These are phyloP conservation scores for Vulpes vulpes DNA, from an alignment of 2,113 vertebrate species.

Conservation along the genomic window DNA sequence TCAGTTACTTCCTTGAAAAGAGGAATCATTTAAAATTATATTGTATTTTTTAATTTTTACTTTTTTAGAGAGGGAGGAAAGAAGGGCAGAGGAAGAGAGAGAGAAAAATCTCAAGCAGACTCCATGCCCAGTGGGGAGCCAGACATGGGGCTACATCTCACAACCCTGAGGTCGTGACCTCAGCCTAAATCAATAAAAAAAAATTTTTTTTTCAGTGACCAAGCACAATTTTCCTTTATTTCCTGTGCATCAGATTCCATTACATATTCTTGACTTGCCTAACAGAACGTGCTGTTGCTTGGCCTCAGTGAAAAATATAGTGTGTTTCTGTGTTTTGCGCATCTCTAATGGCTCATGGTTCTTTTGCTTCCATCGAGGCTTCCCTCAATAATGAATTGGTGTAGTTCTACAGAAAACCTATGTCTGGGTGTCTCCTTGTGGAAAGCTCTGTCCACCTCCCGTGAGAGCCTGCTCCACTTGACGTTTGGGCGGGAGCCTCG, in stretches of 20 bases:
- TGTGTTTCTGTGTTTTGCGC: slow-evolving; percentile 81
- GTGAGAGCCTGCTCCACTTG: background rate
- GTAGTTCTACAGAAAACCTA: background rate
- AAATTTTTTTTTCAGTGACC: background rate
- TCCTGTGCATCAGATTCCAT: slow-evolving; percentile 16
- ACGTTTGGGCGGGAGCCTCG: slow-evolving; percentile 19
- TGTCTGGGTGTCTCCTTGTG: slow-evolving; percentile 1
- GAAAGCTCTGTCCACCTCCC: background rate
- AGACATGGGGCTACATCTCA: background rate
- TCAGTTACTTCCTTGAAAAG: background rate
- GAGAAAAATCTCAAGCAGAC: background rate
- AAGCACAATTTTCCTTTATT: slow-evolving; percentile 49
- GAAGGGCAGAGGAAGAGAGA: background rate
- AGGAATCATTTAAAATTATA: background rate
- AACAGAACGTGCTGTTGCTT: slow-evolving; percentile 64
- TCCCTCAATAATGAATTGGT: background rate
- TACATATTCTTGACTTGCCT: slow-evolving; percentile 50
- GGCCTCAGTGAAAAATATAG: slow-evolving; percentile 80
- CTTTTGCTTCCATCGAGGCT: background rate
- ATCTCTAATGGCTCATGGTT: background rate
- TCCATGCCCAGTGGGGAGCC: background rate
- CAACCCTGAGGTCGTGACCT: background rate
- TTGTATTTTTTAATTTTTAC: background rate
- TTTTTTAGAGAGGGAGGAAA: background rate
- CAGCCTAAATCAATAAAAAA: background rate